These are phyloP conservation scores for Hirtodrosophila cameraria DNA, from an alignment of 2,888 invertebrate species.

Conservation along the genomic window DNA sequence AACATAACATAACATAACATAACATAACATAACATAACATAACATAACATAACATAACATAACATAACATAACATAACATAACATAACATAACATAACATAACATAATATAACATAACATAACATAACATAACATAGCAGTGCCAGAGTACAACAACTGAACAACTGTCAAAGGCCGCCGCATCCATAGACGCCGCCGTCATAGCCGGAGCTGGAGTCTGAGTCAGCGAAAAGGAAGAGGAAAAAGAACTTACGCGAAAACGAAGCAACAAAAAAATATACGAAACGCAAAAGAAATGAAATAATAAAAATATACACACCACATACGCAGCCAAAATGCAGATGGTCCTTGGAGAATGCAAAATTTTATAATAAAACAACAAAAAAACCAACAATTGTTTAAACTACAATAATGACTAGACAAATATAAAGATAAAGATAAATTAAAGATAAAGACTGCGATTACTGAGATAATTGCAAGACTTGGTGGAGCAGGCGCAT, in stretches of 20 bases:
- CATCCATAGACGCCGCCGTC: conserved; percentile 33
- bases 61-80: no score
- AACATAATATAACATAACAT: no score
- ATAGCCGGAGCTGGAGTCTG: conserved; percentile 22
- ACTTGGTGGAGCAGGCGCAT: conserved; percentile 58
- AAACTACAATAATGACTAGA: background rate
- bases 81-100: no score
- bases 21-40: no score
- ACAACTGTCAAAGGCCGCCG: conserved; percentile 54
- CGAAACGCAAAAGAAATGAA: conserved; percentile 4
- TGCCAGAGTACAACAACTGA: conserved; percentile 42
- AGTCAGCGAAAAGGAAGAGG: conserved; percentile 27
- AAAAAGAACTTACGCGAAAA: no score
- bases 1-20: no score
- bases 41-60: no score
- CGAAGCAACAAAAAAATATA: conserved; percentile 7
- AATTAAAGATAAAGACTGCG: conserved; percentile 42
- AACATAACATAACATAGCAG: no score
- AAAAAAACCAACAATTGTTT: background rate
- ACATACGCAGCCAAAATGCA: conserved; percentile 19
- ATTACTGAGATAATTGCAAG: conserved; percentile 57
- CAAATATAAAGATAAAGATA: conserved; percentile 29
- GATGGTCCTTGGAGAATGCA: conserved; percentile 32
- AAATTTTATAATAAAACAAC: conserved; percentile 2
- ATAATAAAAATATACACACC: background rate